A percentile compares a stretch with the other conserved stretches of the same genome.
phyloP scores from a whole-genome alignment of 2,113 vertebrate species.

The Rhinogobius similis region DNA sequence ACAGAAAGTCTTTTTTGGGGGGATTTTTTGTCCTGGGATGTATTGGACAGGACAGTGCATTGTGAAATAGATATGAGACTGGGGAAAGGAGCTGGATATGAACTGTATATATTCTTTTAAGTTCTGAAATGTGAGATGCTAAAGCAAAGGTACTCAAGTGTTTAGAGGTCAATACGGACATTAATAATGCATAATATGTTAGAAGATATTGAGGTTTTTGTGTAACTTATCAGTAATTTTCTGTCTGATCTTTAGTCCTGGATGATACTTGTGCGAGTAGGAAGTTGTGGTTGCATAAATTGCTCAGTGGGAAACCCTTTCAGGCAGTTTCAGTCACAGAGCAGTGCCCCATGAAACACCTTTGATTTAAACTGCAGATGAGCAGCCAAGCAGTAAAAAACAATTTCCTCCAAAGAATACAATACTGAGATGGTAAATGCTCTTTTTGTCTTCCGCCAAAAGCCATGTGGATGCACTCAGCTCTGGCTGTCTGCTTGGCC shows the following conservation, averaged over 20 bases:
- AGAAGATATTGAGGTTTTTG: too few relatives aligned
- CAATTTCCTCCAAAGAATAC: slow-evolving; percentile 54
- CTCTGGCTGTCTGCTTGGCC: slow-evolving; percentile 9
- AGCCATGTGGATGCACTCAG: neutral
- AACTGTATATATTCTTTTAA: too few relatives aligned
- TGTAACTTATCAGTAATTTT: neutral
- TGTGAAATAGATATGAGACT: too few relatives aligned
- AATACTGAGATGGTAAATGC: slow-evolving; percentile 42
- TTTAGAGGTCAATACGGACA: too few relatives aligned
- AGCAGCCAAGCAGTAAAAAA: slow-evolving; percentile 58
- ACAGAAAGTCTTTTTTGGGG: too few relatives aligned
- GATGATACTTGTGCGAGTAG: neutral
- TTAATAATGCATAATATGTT: too few relatives aligned
- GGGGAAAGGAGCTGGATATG: too few relatives aligned
- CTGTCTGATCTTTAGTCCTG: neutral
- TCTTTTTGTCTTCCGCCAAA: slow-evolving; percentile 37
- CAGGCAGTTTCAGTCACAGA: slow-evolving; percentile 34
- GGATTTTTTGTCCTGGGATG: too few relatives aligned
- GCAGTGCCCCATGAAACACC: slow-evolving; percentile 35
- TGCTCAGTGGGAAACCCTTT: slow-evolving; percentile 17
- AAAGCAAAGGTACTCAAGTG: too few relatives aligned
- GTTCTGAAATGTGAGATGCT: too few relatives aligned
- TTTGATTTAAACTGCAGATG: slow-evolving; percentile 42
- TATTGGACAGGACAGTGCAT: too few relatives aligned
- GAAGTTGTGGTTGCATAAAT: slow-evolving; percentile 31